Evolutionary conservation across 1,140 invertebrate genomes (phyloP).

Genomic region (Gryllus bimaculatus): DNA sequence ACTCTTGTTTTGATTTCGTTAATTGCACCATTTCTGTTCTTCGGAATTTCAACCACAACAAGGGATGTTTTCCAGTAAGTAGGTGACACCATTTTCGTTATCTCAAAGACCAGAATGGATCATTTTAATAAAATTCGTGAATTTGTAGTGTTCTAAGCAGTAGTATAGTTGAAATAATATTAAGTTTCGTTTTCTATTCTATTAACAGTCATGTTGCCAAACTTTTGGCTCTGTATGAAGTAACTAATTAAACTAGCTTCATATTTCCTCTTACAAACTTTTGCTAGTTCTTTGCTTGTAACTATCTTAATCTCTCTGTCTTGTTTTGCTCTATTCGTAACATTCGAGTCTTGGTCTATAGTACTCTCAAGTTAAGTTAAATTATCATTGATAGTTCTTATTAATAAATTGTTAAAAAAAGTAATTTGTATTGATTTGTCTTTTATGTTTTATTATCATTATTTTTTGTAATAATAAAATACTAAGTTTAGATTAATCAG

Average conservation of each 20-base stretch:
- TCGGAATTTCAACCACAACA: constrained; percentile 52
- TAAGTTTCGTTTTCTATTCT: constrained; percentile 16
- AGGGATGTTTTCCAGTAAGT: constrained; percentile 78
- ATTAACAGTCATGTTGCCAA: not conserved
- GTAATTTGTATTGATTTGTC: constrained; percentile 12
- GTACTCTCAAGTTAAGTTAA: not conserved
- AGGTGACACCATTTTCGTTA: constrained; percentile 34
- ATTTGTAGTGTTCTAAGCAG: constrained; percentile 18
- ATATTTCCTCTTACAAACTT: not conserved
- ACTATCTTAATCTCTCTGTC: constrained; percentile 13
- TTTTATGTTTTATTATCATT: constrained; percentile 14
- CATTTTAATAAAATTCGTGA: constrained; percentile 10
- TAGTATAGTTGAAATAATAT: constrained; percentile 21
- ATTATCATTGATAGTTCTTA: not conserved
- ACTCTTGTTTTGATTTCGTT: constrained; percentile 39
- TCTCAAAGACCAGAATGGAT: constrained; percentile 14
- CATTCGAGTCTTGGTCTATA: not conserved
- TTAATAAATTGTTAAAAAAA: not conserved
- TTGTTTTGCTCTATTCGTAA: not conserved
- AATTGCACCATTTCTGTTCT: constrained; percentile 65
- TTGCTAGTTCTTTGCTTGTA: constrained; percentile 10
- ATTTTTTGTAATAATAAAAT: not conserved
- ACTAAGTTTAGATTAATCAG: constrained; percentile 16
- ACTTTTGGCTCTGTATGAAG: not conserved
- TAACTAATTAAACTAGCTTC: not conserved